A percentile compares a stretch with the other conserved stretches of the same genome.
Evolutionary conservation across 2,113 vertebrate species (phyloP).

Genomic region (Festucalex cinctus): DNA sequence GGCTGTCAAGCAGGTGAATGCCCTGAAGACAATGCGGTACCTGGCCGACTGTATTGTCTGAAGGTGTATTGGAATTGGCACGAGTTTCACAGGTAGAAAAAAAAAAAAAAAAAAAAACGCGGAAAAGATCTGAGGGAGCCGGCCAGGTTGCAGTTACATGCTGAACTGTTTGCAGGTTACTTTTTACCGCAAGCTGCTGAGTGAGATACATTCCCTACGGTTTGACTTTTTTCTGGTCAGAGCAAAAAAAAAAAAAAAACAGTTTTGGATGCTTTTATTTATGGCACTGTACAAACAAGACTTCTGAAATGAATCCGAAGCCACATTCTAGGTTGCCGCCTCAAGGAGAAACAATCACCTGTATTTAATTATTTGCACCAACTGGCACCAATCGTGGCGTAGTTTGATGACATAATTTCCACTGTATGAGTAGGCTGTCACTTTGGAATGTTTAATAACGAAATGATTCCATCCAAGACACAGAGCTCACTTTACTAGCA

Average conservation of each 20-base stretch:
- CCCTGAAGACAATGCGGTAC: constrained; percentile 59
- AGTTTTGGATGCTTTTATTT: background rate
- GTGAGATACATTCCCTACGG: constrained; percentile 6
- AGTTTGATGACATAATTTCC: constrained; percentile 5
- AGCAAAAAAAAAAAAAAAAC: background rate
- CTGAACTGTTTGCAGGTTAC: too few species aligned
- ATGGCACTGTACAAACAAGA: background rate
- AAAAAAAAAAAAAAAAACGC: too few species aligned
- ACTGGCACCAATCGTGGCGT: background rate
- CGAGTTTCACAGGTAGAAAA: constrained; percentile 50
- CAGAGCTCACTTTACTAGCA: too few species aligned
- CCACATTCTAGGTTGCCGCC: background rate
- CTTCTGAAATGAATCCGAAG: background rate
- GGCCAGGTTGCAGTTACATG: constrained; percentile 18
- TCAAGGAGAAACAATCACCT: background rate
- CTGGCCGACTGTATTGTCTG: constrained; percentile 36
- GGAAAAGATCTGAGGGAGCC: constrained; percentile 34
- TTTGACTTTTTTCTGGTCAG: background rate
- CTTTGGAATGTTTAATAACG: background rate
- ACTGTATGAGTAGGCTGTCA: background rate
- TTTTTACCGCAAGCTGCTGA: constrained; percentile 11
- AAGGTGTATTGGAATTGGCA: constrained; percentile 47
- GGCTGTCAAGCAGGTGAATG: constrained; percentile 60
- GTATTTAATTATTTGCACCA: background rate
- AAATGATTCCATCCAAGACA: background rate